Evolutionary conservation across 2,888 invertebrate species (phyloP), one percentile per base, ranked within the genome.

Genomic region (Melinaea marsaeus): DNA sequence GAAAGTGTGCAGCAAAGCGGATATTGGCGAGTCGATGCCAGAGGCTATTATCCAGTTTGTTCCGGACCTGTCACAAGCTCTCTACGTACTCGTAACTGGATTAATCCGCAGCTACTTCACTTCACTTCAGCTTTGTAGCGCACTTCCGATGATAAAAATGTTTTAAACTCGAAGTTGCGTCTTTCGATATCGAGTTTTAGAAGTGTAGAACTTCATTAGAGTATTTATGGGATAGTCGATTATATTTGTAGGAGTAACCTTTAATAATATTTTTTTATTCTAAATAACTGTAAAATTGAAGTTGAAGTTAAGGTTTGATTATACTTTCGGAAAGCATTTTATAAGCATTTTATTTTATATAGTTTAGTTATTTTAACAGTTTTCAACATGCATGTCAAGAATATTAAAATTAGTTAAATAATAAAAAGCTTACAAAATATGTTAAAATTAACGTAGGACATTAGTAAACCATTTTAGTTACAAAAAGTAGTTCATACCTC

Each of bases 11-110:
- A 61, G 62, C 61, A 64, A 67, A 66, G 46, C 79, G 79, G 78
- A 76, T 79, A 80, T 78, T 78, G 74, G 71, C 66, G 69, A 74
- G 71, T 70, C 70, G 64, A 63, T 62, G 68, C 70, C 68, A 66
- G 68, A 69, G 68, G 72, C 69, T 68, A 72, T 75, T 75, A 74
- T 74, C 70, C 67, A 61, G 59, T 64, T 62, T 62, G 64, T 68
- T 69, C 69, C 73, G 67, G 60, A 37, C 35, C 33, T 66, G 37
- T 55, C 58, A n/a, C 57, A 34, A 56, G 51, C 46, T 32, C 48
- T 54, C 59, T 65, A 65, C 59, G 56, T 65, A 45, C 37, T 61
- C 57, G 55, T 60, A 64, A 60, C 54, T 58, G 47, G 61, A 59
- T 57, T 62, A 62, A 62, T 54, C 45, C 34, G 58, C 42, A 7